Percentiles rank a stretch among this genome's conserved stretches.
phyloP scores from a whole-genome alignment of 2,113 vertebrate genomes.

The Baryphthengus martii region DNA sequence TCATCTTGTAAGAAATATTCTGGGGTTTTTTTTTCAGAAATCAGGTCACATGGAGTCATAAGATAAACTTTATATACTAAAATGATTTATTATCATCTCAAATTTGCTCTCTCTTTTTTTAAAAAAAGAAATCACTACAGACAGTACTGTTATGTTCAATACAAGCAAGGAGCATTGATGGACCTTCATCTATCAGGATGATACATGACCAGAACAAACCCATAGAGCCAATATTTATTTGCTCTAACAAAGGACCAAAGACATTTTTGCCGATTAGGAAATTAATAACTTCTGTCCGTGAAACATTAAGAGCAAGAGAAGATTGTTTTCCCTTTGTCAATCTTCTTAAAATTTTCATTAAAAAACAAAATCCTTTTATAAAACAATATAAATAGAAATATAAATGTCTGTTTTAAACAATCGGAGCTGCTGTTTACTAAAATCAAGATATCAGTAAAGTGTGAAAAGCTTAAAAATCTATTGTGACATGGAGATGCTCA shows the following conservation, averaged over 20 bases:
- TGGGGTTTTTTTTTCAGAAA: background rate
- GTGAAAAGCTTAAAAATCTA: background rate
- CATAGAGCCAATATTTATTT: background rate
- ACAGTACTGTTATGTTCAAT: background rate
- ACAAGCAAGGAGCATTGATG: background rate
- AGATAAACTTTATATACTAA: background rate
- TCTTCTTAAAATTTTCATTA: background rate
- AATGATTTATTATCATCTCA: background rate
- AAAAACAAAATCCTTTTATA: background rate
- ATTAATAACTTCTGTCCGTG: background rate
- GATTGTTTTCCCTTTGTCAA: background rate
- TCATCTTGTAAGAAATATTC: background rate
- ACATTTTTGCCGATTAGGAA: background rate
- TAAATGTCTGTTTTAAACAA: background rate
- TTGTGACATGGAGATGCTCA: background rate
- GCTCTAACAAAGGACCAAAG: background rate
- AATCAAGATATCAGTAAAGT: background rate
- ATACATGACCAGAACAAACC: background rate
- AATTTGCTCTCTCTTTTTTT: background rate
- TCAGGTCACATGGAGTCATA: background rate
- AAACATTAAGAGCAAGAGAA: background rate
- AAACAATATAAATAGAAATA: background rate
- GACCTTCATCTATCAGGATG: background rate
- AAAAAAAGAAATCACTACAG: too few relatives aligned
- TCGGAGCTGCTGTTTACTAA: background rate